Conservation (phyloP, 2,797 vertebrate species). For the Malurus splendens region DNA sequence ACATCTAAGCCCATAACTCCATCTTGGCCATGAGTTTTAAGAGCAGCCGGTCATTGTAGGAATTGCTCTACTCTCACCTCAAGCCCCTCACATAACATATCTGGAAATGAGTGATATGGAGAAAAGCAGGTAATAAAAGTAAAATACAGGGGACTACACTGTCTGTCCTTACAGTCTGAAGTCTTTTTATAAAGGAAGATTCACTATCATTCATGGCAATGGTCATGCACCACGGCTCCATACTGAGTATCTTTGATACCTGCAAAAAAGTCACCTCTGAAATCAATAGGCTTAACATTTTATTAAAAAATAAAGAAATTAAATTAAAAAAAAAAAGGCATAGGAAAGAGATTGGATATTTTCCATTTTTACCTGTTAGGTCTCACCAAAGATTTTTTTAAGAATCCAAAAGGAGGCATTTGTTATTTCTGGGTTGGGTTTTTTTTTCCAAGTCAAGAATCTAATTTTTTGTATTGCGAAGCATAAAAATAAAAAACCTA, state of each 20-base stretch:
- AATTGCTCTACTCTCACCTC: neutral
- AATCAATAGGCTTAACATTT: neutral
- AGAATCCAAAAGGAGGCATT: neutral
- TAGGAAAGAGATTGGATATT: neutral
- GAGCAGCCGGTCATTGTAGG: neutral
- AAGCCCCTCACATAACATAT: neutral
- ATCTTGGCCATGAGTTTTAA: neutral
- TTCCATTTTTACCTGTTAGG: neutral
- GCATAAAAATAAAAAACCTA: neutral
- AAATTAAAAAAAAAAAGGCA: neutral
- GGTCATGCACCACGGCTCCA: neutral
- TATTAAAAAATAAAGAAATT: neutral
- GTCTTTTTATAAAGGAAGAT: neutral
- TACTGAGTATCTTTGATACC: neutral
- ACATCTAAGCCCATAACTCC: neutral
- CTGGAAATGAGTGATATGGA: rapidly evolving
- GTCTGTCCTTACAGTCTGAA: neutral
- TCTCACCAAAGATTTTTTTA: neutral
- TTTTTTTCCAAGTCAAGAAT: neutral
- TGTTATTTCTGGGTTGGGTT: no score
- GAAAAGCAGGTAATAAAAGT: neutral
- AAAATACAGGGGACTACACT: neutral
- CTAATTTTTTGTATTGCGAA: neutral
- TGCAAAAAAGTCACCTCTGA: neutral
- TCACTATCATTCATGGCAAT: neutral